Conservation (phyloP, 1,140 invertebrate genomes). For the Drosophila sulfurigaster region DNA sequence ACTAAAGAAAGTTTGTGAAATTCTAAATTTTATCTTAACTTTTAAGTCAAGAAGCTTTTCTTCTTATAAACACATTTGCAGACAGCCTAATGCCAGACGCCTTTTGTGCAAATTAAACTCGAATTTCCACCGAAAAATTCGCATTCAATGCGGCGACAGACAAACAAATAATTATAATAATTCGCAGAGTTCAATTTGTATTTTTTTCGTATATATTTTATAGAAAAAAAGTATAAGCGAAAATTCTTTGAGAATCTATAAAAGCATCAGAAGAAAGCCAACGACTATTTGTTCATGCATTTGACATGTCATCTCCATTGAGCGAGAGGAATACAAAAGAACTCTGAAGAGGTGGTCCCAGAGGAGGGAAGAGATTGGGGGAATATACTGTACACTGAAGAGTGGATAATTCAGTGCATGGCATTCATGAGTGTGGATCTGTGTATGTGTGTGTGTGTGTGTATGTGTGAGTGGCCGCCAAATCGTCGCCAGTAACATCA, state of each 20-base stretch:
- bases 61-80: neutral
- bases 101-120: neutral
- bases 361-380: neutral
- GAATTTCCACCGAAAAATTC: neutral
- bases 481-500: slow-evolving; percentile 75
- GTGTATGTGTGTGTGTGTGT: slow-evolving; percentile 28
- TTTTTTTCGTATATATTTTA: slow-evolving; percentile 25
- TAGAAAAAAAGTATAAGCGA: slow-evolving; percentile 40
- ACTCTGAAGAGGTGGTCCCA: slow-evolving; percentile 13
- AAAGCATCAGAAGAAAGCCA: slow-evolving; percentile 36
- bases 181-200: neutral
- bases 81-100: neutral
- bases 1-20: neutral
- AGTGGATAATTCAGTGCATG: slow-evolving; percentile 55
- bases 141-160: slow-evolving; percentile 10
- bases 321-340: slow-evolving; percentile 50
- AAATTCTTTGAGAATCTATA: slow-evolving; percentile 64
- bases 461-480: slow-evolving; percentile 55
- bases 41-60: neutral
- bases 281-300: slow-evolving; percentile 64
- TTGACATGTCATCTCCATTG: slow-evolving; percentile 71
- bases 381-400: neutral
- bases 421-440: slow-evolving; percentile 61
- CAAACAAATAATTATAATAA: slow-evolving; percentile 1
- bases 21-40: too few species aligned